Evolutionary conservation across 53 echinoderm and acorn worm species (phyloP).

Genomic region (Astropecten irregularis): DNA sequence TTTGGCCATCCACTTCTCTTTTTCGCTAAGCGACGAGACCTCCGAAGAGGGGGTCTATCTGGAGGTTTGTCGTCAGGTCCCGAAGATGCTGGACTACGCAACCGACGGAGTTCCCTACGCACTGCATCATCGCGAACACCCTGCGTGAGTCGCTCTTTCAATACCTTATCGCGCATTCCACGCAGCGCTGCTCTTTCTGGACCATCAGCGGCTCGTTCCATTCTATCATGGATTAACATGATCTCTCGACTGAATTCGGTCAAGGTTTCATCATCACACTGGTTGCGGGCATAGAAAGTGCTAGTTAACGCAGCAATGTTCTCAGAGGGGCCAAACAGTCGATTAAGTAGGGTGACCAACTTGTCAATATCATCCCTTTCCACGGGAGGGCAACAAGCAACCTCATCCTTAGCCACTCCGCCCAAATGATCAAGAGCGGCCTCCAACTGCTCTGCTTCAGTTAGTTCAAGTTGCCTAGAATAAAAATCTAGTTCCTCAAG

Average conservation of each 20-base stretch:
- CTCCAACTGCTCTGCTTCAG: background rate
- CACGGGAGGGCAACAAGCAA: background rate
- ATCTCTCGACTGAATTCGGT: constrained; percentile 31
- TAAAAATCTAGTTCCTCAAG: constrained; percentile 22
- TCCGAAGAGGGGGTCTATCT: background rate
- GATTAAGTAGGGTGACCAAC: background rate
- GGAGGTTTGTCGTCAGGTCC: background rate
- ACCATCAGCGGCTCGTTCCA: background rate
- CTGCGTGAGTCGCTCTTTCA: constrained; percentile 11
- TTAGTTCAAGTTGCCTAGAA: background rate
- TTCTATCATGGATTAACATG: constrained; percentile 10
- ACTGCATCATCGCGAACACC: constrained; percentile 4
- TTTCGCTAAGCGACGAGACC: background rate
- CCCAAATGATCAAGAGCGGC: constrained; percentile 22
- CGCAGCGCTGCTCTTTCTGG: constrained; percentile 15
- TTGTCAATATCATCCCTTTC: background rate
- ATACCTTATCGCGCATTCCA: constrained; percentile 11
- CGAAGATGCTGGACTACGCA: constrained; percentile 1
- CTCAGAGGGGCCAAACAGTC: constrained; percentile 5
- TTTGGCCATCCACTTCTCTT: background rate
- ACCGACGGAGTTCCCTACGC: constrained; percentile 23
- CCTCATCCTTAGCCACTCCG: constrained; percentile 36
- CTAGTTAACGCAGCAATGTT: constrained; percentile 12
- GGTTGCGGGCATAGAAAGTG: constrained; percentile 6
- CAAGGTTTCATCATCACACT: constrained; percentile 8